phyloP scores from a whole-genome alignment of 2,113 vertebrate species.

The Alces alces region DNA sequence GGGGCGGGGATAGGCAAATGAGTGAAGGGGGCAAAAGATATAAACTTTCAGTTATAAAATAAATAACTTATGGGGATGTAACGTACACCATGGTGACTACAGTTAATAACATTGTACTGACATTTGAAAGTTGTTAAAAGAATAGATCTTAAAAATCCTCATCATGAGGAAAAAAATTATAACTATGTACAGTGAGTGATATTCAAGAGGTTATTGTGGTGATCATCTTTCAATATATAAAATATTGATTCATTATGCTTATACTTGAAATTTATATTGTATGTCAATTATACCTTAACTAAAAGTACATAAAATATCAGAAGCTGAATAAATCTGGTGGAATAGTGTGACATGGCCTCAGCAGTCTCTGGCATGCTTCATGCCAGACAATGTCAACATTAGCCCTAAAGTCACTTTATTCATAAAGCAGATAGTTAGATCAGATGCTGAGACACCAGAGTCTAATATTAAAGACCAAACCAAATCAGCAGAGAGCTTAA shows the following conservation, averaged over 20 bases:
- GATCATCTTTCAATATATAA: not conserved
- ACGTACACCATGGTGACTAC: not conserved
- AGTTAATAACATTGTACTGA: not conserved
- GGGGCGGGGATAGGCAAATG: not conserved
- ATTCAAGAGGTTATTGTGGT: not conserved
- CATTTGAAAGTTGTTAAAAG: not conserved
- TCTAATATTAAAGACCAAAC: not conserved
- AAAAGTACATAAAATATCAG: not conserved
- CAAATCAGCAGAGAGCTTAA: not conserved
- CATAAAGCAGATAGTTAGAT: not conserved
- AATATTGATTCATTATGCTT: not conserved
- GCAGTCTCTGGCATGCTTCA: not conserved
- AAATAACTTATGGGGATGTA: not conserved
- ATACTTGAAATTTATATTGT: not conserved
- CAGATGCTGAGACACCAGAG: not conserved
- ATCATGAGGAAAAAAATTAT: not conserved
- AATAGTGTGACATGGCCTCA: no score
- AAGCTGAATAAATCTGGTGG: not conserved
- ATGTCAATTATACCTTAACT: not conserved
- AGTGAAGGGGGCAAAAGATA: not conserved
- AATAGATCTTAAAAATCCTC: not conserved
- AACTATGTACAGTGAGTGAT: not conserved
- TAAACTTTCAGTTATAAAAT: not conserved
- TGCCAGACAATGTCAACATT: not conserved
- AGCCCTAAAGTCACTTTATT: not conserved